phyloP scores from a whole-genome alignment of 2,797 vertebrate genomes.

The Valencia hispanica region DNA sequence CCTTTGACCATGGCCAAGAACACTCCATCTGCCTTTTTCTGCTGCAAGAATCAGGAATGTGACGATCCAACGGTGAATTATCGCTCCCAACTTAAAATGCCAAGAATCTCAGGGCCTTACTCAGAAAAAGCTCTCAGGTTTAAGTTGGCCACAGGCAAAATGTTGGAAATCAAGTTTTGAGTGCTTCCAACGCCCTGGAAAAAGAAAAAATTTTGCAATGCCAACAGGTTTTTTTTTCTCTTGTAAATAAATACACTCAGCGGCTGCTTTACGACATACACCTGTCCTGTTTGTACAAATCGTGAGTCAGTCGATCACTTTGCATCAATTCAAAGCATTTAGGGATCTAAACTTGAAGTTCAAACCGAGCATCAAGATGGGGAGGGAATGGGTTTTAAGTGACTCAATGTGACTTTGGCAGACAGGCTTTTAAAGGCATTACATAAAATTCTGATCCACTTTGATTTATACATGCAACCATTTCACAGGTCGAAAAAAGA shows the following conservation, averaged over 20 bases:
- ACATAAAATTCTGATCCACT: too few species aligned
- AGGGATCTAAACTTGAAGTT: background rate
- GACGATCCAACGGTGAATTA: slow-evolving; percentile 32
- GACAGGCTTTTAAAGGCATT: too few species aligned
- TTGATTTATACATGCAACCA: too few species aligned
- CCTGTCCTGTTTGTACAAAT: background rate
- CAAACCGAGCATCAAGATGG: background rate
- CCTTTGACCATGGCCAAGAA: slow-evolving; percentile 22
- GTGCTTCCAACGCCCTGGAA: background rate
- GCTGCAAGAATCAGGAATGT: slow-evolving; percentile 29
- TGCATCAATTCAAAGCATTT: background rate
- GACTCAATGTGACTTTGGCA: too few species aligned
- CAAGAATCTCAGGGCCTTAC: slow-evolving; percentile 11
- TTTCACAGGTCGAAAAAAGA: too few species aligned
- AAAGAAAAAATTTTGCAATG: slow-evolving; percentile 1
- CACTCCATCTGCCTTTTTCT: slow-evolving; percentile 48
- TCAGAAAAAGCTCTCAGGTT: slow-evolving; percentile 23
- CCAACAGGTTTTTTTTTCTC: background rate
- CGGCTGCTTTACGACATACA: background rate
- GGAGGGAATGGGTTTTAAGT: too few species aligned
- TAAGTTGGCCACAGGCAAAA: slow-evolving; percentile 5
- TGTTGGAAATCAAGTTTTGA: background rate
- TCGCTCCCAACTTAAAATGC: slow-evolving; percentile 1
- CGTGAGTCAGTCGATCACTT: background rate
- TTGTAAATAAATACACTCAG: slow-evolving; percentile 11